Evolutionary conservation across 92 coral and sea anemone species (phyloP), one percentile per base, ranked within the genome.

Genomic region (Phenganax marumi): DNA sequence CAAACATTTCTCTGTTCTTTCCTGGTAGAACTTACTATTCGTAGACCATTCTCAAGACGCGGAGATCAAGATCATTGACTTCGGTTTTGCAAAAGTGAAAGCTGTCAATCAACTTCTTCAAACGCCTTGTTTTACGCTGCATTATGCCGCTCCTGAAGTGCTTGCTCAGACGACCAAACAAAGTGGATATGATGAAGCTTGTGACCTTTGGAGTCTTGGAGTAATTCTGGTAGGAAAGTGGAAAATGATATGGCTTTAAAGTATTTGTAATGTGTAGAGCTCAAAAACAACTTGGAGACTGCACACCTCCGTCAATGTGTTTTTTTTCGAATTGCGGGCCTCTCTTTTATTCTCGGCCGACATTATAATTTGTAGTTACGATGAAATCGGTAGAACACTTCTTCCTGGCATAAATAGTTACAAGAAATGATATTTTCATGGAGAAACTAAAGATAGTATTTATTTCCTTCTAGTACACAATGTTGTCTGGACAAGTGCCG

Each of bases 401-500:
- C 2, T 33, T 33, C 43, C 43, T 33, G 43, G 43, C 43, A 33
- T 33, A 33, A 33, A 33, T 33, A 33, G 2, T 33, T 33, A 2
- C 43, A 33, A 2, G 43, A 33, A 33, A 33, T 1, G 43, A 8
- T 19, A 56, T 19, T 56, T 12, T 63, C 10, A 39, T 63, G 6
- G 21, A 18, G 25, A 63, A 63, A 18, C 1, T 68, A 9, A 68
- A 19, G 7, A 24, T 68, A 25, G 12, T 3, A 13, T 24, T 16
- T 46, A 33, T 24, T 21, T 33, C 26, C 18, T 51, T 55, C 33
- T 82, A 93, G 97, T 93, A 93, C 84, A 96, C 99, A 57, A 96
- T 96, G 99, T 72, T 96, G n/a, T 96, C 99, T 47, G 99, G 99
- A 26, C 97, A 92, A 86, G 99, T 96, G 10, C 99, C 99, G 50